Base-by-base conservation (phyloP, 2,888 invertebrate species). In the Cantharis rustica region DNA sequence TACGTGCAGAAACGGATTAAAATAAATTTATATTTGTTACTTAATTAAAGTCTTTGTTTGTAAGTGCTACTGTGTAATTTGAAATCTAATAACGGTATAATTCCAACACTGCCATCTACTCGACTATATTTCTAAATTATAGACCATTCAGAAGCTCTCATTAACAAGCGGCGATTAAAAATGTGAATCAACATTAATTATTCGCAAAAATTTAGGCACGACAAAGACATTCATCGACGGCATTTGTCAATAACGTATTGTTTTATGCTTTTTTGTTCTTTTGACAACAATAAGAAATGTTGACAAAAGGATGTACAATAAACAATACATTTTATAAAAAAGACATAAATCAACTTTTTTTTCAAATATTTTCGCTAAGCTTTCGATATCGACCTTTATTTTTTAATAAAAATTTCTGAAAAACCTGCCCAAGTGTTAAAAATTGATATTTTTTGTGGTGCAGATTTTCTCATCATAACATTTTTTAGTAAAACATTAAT, bases 21-120 rank as follows among this genome's bases (percentile, higher is more conserved):
- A 66, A 66, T 66, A n/a, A 23, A 23, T 16, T 66, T 20, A 66
- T 66, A 66, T 23, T 66, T 66, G 64, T 66, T 66, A 20, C 20
- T 16, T 66, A 66, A 66, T 66, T 66, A 66, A 66, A 66, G 15
- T 66, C 64, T 17, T 63, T 63, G 63, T 63, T 63, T 63, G 63
- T 47, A 47, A 47, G 47, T 47, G 47, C 47, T 47, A n/a, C 47
- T 47, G 47, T 47, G 47, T 47, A 47, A 47, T 47, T 47, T 47
- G 47, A 47, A 47, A 47, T 47, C 47, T 47, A 47, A 47, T 47
- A 47, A 47, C 47, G 47, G 47, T 47, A 47, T 47, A 47, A 47
- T 47, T 47, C 47, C 47, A n/a, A 2, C 47, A 47, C 47, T 47
- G 47, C 47, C 47, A 47, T 47, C 47, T 47, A 47, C n/a, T 47